A percentile compares a stretch with the other conserved stretches of the same genome.
These are phyloP conservation scores for Hippocampus guttulatus DNA, from an alignment of 2,113 vertebrate genomes.

Conservation along the genomic window DNA sequence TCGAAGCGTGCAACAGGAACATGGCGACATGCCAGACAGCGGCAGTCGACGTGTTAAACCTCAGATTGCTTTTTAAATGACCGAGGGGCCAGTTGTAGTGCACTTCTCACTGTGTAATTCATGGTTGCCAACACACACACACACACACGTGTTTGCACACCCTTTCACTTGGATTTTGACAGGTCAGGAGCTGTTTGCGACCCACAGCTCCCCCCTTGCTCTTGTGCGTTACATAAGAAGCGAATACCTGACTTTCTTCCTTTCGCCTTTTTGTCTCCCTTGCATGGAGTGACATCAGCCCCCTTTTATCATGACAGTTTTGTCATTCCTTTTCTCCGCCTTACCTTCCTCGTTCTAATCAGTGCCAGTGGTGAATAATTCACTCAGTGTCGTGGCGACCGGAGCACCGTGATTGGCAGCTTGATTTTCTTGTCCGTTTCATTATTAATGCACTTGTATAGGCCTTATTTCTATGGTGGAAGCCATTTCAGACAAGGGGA, in stretches of 20 bases:
- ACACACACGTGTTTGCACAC: background rate
- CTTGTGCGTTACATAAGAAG: slow-evolving; percentile 32
- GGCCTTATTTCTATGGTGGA: slow-evolving; percentile 50
- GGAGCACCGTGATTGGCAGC: slow-evolving; percentile 69
- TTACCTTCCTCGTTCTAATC: slow-evolving; percentile 60
- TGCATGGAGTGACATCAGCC: slow-evolving; percentile 12
- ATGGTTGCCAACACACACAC: background rate
- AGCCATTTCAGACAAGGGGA: slow-evolving; percentile 37
- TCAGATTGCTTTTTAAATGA: background rate
- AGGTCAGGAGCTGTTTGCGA: slow-evolving; percentile 16
- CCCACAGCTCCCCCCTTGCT: slow-evolving; percentile 18
- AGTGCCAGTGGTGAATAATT: slow-evolving; percentile 73
- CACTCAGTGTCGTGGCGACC: slow-evolving; percentile 56
- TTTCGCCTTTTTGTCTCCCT: slow-evolving; percentile 10
- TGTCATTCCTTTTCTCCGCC: slow-evolving; percentile 31
- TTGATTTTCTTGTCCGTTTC: slow-evolving; percentile 65
- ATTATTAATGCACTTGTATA: slow-evolving; percentile 66
- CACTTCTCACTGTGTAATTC: background rate
- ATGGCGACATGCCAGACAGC: background rate
- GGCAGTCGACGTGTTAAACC: background rate
- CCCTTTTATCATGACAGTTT: slow-evolving; percentile 38
- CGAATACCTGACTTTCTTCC: slow-evolving; percentile 25
- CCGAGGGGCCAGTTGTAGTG: background rate
- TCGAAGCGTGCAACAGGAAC: background rate
- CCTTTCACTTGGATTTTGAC: slow-evolving; percentile 17